Conservation (phyloP, 2,113 vertebrate genomes). For the Barbus barbus region DNA sequence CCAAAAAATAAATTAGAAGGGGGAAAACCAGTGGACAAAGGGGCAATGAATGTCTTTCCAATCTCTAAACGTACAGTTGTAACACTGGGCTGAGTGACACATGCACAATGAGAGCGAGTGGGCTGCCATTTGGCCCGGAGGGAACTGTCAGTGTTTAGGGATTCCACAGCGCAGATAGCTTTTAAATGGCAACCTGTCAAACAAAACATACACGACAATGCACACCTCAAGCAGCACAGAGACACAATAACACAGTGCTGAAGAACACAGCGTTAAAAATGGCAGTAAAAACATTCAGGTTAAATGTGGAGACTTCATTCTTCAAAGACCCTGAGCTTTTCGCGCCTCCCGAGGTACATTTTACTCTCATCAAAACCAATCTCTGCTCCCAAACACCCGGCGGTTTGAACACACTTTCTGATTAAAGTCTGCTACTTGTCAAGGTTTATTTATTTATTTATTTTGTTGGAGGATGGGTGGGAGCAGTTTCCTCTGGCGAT, state of each 20-base stretch:
- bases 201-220: slow-evolving; percentile 39
- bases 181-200: slow-evolving; percentile 44
- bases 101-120: slow-evolving; percentile 33
- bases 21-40: slow-evolving; percentile 15
- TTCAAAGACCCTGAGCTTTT: slow-evolving; percentile 54
- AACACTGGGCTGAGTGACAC: slow-evolving; percentile 41
- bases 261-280: not conserved
- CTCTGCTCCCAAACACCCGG: slow-evolving; percentile 47
- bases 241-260: slow-evolving; percentile 20
- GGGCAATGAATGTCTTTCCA: slow-evolving; percentile 36
- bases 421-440: slow-evolving; percentile 46
- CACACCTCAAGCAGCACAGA: slow-evolving; percentile 47
- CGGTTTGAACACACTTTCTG: slow-evolving; percentile 52
- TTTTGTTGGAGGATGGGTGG: not conserved
- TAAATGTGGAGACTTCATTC: slow-evolving; percentile 15
- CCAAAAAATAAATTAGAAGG: slow-evolving; percentile 13
- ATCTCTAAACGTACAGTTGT: slow-evolving; percentile 33
- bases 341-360: slow-evolving; percentile 55
- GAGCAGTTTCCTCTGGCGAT: slow-evolving; percentile 16
- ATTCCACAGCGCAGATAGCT: slow-evolving; percentile 36
- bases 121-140: not conserved
- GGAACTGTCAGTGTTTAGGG: slow-evolving; percentile 39
- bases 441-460: slow-evolving; percentile 22
- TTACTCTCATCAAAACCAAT: slow-evolving; percentile 62
- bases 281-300: not conserved